Evolutionary conservation across 23 tunicate species (phyloP).

Genomic region (Styela clava): DNA sequence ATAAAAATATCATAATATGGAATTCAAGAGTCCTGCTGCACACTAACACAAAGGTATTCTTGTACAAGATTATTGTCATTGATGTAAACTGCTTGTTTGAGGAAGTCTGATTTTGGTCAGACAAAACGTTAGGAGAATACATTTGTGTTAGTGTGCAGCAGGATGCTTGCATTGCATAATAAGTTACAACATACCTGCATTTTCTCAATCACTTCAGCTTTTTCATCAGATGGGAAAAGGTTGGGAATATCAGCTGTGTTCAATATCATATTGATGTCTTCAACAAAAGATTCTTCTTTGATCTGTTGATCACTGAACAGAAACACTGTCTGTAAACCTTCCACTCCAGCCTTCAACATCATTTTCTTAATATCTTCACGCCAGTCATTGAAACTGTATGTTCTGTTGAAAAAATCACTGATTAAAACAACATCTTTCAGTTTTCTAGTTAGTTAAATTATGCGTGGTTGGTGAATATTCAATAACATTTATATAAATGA

Average conservation of each 20-base stretch:
- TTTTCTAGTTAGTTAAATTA: background rate
- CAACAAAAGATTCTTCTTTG: slow-evolving; percentile 95
- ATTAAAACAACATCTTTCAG: background rate
- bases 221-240: slow-evolving; percentile 95
- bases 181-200: slow-evolving; percentile 62
- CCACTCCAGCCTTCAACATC: slow-evolving; percentile 88
- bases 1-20: no score
- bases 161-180: no score
- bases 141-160: no score
- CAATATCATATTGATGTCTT: slow-evolving; percentile 92
- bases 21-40: no score
- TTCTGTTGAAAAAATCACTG: slow-evolving; percentile 31
- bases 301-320: slow-evolving; percentile 98
- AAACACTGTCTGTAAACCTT: slow-evolving; percentile 78
- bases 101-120: no score
- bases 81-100: no score
- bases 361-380: slow-evolving; percentile 94
- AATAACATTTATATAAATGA: no score
- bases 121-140: no score
- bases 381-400: slow-evolving; percentile 94
- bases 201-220: slow-evolving; percentile 84
- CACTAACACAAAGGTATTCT: no score
- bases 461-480: no score
- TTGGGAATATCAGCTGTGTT: slow-evolving; percentile 98
- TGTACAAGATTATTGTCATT: no score